Conservation (phyloP, 2,888 invertebrate species). For the Thymelicus lineola region DNA sequence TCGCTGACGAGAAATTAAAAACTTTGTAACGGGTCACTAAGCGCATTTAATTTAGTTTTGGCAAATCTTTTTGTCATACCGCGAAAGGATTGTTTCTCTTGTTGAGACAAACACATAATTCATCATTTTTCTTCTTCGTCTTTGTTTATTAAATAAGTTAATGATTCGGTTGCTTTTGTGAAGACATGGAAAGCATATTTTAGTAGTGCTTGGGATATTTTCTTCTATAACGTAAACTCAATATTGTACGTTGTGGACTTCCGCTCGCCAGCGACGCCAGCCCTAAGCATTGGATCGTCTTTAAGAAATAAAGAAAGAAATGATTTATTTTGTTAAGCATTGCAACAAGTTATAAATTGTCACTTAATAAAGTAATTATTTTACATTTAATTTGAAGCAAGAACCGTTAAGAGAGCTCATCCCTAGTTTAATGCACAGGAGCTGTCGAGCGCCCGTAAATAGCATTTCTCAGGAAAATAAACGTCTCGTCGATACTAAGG, state of each 20-base stretch:
- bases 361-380: too few relatives aligned
- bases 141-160: too few relatives aligned
- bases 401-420: neutral
- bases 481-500: constrained; percentile 9
- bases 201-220: too few relatives aligned
- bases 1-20: constrained; percentile 18
- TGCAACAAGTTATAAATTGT: too few relatives aligned
- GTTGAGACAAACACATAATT: constrained; percentile 2
- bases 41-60: neutral
- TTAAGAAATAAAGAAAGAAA: too few relatives aligned
- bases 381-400: neutral
- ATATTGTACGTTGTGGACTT: too few relatives aligned
- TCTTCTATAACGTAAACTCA: too few relatives aligned
- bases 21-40: constrained; percentile 18
- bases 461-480: constrained; percentile 4
- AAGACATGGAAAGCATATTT: too few relatives aligned
- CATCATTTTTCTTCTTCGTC: neutral
- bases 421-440: constrained; percentile 2
- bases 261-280: neutral
- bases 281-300: neutral
- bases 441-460: constrained; percentile 4
- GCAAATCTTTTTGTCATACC: constrained; percentile 8
- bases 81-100: constrained; percentile 1
- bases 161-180: too few relatives aligned
- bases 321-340: too few relatives aligned